A percentile compares a stretch with the other conserved stretches of the same genome.
Conservation (phyloP, 2,888 invertebrate genomes). For the Hypercompe scribonia region DNA sequence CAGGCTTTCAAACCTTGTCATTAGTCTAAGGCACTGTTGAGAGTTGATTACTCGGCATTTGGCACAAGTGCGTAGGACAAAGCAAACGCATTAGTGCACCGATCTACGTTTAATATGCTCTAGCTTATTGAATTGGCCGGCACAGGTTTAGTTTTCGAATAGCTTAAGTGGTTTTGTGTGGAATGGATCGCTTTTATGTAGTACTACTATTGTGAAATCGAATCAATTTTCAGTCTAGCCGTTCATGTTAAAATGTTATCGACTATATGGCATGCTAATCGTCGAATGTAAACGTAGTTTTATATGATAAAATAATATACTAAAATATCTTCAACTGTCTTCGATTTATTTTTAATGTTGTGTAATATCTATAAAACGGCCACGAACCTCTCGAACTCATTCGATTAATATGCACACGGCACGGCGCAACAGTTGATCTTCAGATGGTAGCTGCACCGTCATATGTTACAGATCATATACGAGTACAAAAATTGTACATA, state of each 20-base stretch:
- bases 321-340: no score
- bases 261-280: background rate
- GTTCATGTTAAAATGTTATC: background rate
- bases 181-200: background rate
- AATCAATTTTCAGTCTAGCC: background rate
- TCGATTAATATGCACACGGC: no score
- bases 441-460: no score
- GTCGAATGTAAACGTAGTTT: no score
- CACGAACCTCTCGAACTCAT: no score
- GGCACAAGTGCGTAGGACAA: slow-evolving; percentile 63
- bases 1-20: slow-evolving; percentile 55
- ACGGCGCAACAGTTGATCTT: no score
- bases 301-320: background rate
- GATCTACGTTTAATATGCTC: slow-evolving; percentile 56
- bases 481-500: no score
- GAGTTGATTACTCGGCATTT: slow-evolving; percentile 67
- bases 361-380: no score
- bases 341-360: no score
- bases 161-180: background rate
- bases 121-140: slow-evolving; percentile 47
- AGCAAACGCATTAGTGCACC: slow-evolving; percentile 69
- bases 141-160: slow-evolving; percentile 21
- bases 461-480: no score
- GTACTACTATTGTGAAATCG: background rate
- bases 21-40: slow-evolving; percentile 59